Percentiles rank a stretch among this genome's conserved stretches.
phyloP scores from a whole-genome alignment of 2,888 invertebrate species.

The Alitta virens region DNA sequence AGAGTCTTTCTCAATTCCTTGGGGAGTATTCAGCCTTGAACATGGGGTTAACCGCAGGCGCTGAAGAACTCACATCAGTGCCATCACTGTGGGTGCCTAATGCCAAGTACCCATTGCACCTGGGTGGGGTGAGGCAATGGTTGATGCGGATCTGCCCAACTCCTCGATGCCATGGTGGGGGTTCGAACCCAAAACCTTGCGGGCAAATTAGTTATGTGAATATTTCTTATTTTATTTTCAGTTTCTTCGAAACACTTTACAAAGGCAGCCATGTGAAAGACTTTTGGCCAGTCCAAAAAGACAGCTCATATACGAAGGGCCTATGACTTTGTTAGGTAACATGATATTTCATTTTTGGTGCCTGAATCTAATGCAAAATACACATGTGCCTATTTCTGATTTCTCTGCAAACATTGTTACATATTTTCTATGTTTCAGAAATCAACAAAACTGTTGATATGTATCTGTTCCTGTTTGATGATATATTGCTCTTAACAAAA shows the following conservation, averaged over 20 bases:
- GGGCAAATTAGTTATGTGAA: no score
- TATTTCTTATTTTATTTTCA: no score
- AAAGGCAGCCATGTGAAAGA: slow-evolving; percentile 65
- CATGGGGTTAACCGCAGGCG: no score
- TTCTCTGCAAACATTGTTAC: neutral
- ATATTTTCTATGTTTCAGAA: slow-evolving; percentile 53
- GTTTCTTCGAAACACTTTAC: slow-evolving; percentile 62
- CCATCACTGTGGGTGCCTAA: no score
- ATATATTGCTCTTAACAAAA: slow-evolving; percentile 65
- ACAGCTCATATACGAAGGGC: slow-evolving; percentile 60
- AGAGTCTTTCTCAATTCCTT: no score
- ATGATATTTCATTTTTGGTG: neutral
- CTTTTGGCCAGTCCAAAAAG: slow-evolving; percentile 62
- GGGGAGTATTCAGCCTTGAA: no score
- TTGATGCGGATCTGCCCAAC: no score
- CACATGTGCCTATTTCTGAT: neutral
- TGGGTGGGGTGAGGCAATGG: no score
- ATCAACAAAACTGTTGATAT: slow-evolving; percentile 63
- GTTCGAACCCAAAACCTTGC: no score
- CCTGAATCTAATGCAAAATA: slow-evolving; percentile 2
- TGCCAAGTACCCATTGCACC: no score
- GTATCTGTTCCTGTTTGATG: slow-evolving; percentile 66
- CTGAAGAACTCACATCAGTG: no score
- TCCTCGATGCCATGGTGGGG: no score
- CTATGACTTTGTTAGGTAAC: slow-evolving; percentile 58